These are phyloP conservation scores for Rhabdomys pumilio DNA, from an alignment of 2,797 vertebrate species.

Conservation along the genomic window DNA sequence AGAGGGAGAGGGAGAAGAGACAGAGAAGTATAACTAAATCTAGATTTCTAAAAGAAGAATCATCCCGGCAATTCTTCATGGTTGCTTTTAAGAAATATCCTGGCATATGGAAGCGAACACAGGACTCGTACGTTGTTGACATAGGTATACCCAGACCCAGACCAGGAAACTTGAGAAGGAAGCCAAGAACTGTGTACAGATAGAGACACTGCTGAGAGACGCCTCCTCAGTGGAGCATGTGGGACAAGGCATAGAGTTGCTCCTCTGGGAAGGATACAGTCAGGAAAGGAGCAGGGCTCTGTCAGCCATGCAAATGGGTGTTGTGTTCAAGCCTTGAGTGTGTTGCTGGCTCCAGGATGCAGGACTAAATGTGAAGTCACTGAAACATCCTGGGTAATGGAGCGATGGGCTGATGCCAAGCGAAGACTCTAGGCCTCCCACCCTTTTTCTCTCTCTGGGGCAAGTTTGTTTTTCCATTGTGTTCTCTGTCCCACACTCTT, in stretches of 20 bases:
- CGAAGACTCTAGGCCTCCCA: too few species aligned
- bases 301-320: too few species aligned
- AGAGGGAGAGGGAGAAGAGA: neutral
- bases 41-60: constrained; percentile 28
- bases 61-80: neutral
- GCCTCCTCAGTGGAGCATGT: neutral
- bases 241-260: neutral
- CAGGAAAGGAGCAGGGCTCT: neutral
- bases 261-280: too few species aligned
- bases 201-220: neutral
- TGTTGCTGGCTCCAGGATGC: neutral
- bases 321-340: neutral
- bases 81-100: neutral
- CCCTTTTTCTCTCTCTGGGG: neutral
- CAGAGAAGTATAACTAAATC: neutral
- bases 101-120: neutral
- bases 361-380: neutral
- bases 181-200: neutral
- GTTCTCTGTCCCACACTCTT: neutral
- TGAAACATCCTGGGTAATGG: neutral
- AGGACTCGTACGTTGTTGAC: neutral
- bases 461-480: neutral
- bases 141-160: neutral
- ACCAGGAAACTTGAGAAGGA: neutral
- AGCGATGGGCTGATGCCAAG: neutral